Base-by-base conservation (phyloP, 2,113 vertebrate genomes). In the Aspiorhynchus laticeps region DNA sequence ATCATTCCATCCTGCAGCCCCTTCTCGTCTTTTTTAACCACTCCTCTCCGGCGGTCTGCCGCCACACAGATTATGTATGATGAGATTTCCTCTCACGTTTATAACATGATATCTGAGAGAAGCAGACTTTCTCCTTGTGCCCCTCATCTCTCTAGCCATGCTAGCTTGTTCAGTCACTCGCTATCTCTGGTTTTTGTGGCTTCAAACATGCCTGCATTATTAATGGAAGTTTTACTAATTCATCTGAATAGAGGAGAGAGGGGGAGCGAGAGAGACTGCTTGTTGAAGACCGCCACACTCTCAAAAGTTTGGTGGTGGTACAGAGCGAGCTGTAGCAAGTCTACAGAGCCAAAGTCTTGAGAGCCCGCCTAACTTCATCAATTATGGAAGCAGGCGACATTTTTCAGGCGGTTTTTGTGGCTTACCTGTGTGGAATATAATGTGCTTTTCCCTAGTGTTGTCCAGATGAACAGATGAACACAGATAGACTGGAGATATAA, bases 201-300 rank as follows among this genome's bases (percentile, higher is more conserved):
- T 91, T 91, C 90, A 89, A 90, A 92, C 89, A 89, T 31, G 63
- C 77, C 33, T 91, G 89, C 89, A 91, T 92, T 91, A 92, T 92
- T 92, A 80, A 92, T 92, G 91, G 36, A 31, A 79, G 65, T 89
- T 88, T 91, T 88, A 90, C 90, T 91, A 88, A 91, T 91, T 90
- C 87, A 88, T 90, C 89, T 84, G 88, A 86, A 88, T 41, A 78
- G 87, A 89, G 87, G 61, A 75, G 24, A 56, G 83, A 56, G 80
- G 41, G 28, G 53, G 77, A 46, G 41, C 21, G 33, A 36, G 85
- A 65, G 76, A 77, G 48, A 87, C 63, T 73, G 46, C 36, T 84
- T 31, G 82, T 56, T 84, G 83, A 84, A 59, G 31, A 85, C 67
- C 51, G 86, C 48, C 63, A n/a, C 75, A 38, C 80, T 86, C 53